Percentiles rank a stretch among this genome's conserved stretches.
phyloP scores from a whole-genome alignment of 2,888 invertebrate species.

The Xanthia icteritia region DNA sequence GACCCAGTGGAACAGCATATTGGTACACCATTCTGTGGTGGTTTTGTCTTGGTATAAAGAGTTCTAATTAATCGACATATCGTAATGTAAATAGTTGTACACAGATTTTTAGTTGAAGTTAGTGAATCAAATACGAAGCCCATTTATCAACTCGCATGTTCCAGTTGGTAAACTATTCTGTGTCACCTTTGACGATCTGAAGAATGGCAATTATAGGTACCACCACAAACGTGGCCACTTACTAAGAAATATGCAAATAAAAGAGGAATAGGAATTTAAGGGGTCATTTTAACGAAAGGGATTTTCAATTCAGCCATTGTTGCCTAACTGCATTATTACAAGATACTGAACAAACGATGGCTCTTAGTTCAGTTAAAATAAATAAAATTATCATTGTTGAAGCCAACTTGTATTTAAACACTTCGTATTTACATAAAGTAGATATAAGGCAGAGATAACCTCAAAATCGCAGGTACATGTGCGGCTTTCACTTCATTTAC shows the following conservation, averaged over 20 bases:
- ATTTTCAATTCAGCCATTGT: neutral
- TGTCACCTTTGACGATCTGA: neutral
- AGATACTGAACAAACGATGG: neutral
- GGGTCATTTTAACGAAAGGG: neutral
- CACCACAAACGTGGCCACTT: neutral
- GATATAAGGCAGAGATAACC: conserved; percentile 51
- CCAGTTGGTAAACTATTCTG: neutral
- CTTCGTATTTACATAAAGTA: conserved; percentile 46
- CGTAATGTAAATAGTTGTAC: neutral
- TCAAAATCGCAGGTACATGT: conserved; percentile 34
- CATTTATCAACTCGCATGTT: too few species aligned
- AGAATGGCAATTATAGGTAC: neutral
- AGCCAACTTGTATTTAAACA: conserved; percentile 18
- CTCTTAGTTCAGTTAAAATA: conserved; percentile 3
- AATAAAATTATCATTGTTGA: conserved; percentile 33
- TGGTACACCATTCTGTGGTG: neutral
- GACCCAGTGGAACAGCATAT: conserved; percentile 16
- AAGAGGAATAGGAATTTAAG: neutral
- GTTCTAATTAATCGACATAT: neutral
- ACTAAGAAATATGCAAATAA: neutral
- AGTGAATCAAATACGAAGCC: neutral
- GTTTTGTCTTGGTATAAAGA: neutral
- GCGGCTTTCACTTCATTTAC: conserved; percentile 46
- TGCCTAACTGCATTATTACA: too few species aligned
- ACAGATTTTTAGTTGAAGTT: neutral